Evolutionary conservation across 2,113 vertebrate genomes (phyloP).

Genomic region (Gasterosteus nipponicus): DNA sequence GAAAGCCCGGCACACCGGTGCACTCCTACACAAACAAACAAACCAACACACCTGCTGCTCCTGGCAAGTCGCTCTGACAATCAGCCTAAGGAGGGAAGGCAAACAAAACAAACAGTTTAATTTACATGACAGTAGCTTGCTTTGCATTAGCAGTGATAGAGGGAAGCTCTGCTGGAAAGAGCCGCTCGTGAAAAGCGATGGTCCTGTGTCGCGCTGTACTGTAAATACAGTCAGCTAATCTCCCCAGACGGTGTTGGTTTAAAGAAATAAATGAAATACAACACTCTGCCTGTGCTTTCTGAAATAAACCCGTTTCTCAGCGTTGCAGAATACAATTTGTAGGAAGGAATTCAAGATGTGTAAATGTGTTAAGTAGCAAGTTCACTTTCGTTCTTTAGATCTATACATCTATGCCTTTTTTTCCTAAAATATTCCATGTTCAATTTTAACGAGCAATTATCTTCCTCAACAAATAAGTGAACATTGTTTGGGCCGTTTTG

Average conservation of each 20-base stretch:
- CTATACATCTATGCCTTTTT: slow-evolving; percentile 57
- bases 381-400: slow-evolving; percentile 39
- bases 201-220: slow-evolving; percentile 65
- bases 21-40: slow-evolving; percentile 79
- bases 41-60: slow-evolving; percentile 80
- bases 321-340: slow-evolving; percentile 54
- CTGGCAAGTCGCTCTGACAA: slow-evolving; percentile 75
- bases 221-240: slow-evolving; percentile 70
- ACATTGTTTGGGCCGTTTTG: slow-evolving; percentile 44
- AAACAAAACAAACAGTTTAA: slow-evolving; percentile 79
- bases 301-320: slow-evolving; percentile 49
- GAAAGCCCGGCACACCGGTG: slow-evolving; percentile 55
- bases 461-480: slow-evolving; percentile 68
- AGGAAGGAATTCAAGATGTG: slow-evolving; percentile 48
- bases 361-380: slow-evolving; percentile 44
- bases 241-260: slow-evolving; percentile 42
- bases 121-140: slow-evolving; percentile 78
- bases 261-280: slow-evolving; percentile 4
- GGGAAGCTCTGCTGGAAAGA: slow-evolving; percentile 69
- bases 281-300: neutral
- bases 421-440: slow-evolving; percentile 54
- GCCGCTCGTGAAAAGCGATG: slow-evolving; percentile 75
- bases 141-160: slow-evolving; percentile 76
- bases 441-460: slow-evolving; percentile 74
- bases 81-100: slow-evolving; percentile 72